Conservation (phyloP, 2,113 vertebrate genomes). For the Polyodon spathula region DNA sequence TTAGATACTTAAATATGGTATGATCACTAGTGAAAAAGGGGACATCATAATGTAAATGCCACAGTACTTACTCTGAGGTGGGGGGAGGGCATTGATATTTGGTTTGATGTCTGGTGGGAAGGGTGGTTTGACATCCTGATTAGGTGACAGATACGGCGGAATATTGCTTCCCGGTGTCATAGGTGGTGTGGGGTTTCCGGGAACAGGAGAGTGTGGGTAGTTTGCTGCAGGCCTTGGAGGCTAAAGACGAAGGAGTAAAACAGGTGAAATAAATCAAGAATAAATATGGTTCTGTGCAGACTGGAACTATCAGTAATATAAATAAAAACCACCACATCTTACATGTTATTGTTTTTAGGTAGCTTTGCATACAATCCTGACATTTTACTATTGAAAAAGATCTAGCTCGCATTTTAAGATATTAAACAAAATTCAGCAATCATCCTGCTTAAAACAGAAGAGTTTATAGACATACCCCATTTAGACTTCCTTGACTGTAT, state of each 20-base stretch:
- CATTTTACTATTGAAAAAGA: not conserved
- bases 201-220: constrained; percentile 93
- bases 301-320: no score
- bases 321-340: no score
- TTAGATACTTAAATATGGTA: no score
- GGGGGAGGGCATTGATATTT: constrained; percentile 85
- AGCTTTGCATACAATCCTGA: no score
- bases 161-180: constrained; percentile 94
- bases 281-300: constrained; percentile 8
- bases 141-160: constrained; percentile 87
- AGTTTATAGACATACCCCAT: constrained; percentile 50
- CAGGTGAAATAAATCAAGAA: constrained; percentile 8
- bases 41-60: not conserved
- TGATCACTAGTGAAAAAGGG: not conserved
- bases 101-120: constrained; percentile 96
- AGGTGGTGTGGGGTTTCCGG: constrained; percentile 87
- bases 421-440: not conserved
- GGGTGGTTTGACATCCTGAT: constrained; percentile 88
- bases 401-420: no score
- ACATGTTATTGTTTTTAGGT: no score
- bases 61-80: constrained; percentile 73
- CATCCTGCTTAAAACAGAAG: not conserved
- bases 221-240: constrained; percentile 84
- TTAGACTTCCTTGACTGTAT: constrained; percentile 69
- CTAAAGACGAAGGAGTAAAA: constrained; percentile 48